Conservation (phyloP, 2,797 vertebrate genomes). For the Phrynocephalus forsythii region DNA sequence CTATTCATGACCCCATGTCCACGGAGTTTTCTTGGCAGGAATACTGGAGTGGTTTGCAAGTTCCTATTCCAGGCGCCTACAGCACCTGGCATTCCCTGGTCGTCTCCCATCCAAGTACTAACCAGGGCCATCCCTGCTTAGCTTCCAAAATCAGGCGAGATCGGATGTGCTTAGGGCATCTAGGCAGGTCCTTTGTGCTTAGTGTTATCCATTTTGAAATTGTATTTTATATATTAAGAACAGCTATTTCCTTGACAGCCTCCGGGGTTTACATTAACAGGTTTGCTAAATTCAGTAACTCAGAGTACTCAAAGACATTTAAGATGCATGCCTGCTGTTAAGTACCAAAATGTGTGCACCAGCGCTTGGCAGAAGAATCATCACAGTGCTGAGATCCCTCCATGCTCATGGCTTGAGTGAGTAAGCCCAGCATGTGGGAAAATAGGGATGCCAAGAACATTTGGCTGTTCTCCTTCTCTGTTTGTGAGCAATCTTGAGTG, state of each 20-base stretch:
- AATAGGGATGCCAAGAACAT: background rate
- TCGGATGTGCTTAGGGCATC: no score
- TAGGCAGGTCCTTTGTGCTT: no score
- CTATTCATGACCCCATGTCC: no score
- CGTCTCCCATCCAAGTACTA: no score
- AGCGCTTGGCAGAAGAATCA: background rate
- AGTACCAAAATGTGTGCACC: slow-evolving; percentile 17
- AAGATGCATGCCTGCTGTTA: slow-evolving; percentile 4
- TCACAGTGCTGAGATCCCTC: background rate
- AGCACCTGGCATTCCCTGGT: no score
- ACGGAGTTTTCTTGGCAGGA: no score
- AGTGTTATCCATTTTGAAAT: no score
- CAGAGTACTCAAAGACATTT: background rate
- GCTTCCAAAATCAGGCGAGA: no score
- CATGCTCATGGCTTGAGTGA: slow-evolving; percentile 1
- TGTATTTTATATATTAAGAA: no score
- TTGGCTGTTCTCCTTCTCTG: background rate
- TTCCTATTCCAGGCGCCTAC: no score
- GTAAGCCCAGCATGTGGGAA: background rate
- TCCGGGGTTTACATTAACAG: background rate
- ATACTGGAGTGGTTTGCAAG: no score
- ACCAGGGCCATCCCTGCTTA: no score
- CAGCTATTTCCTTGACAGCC: background rate
- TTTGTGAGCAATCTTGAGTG: background rate
- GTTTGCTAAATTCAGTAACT: background rate